Conservation (phyloP, 2,797 vertebrate genomes). For the Tapera naevia region DNA sequence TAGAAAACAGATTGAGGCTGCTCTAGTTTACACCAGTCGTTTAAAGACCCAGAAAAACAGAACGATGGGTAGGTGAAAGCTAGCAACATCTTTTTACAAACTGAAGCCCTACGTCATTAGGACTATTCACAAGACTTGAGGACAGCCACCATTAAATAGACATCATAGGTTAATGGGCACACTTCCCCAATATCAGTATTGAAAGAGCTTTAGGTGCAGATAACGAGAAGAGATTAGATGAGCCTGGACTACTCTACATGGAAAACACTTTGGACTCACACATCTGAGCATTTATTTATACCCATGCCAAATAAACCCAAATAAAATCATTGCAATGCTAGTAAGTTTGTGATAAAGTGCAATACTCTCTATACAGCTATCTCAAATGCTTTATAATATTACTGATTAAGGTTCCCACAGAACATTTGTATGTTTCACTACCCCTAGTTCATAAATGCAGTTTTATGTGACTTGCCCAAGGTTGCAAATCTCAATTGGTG, state of each 20-base stretch:
- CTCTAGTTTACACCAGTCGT: neutral
- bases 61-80: neutral
- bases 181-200: neutral
- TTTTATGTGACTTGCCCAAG: neutral
- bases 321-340: neutral
- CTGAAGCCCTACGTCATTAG: neutral
- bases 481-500: neutral
- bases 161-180: neutral
- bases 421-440: neutral
- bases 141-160: neutral
- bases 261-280: neutral
- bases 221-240: neutral
- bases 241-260: neutral
- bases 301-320: neutral
- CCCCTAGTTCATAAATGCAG: neutral
- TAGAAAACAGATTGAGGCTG: neutral
- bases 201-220: neutral
- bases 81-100: neutral
- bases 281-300: neutral
- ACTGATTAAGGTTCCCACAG: conserved; percentile 17
- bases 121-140: neutral
- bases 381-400: conserved; percentile 16
- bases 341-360: neutral
- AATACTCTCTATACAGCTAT: neutral
- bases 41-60: neutral